Base-by-base conservation (phyloP, 2,113 vertebrate genomes). In the Podiceps cristatus region DNA sequence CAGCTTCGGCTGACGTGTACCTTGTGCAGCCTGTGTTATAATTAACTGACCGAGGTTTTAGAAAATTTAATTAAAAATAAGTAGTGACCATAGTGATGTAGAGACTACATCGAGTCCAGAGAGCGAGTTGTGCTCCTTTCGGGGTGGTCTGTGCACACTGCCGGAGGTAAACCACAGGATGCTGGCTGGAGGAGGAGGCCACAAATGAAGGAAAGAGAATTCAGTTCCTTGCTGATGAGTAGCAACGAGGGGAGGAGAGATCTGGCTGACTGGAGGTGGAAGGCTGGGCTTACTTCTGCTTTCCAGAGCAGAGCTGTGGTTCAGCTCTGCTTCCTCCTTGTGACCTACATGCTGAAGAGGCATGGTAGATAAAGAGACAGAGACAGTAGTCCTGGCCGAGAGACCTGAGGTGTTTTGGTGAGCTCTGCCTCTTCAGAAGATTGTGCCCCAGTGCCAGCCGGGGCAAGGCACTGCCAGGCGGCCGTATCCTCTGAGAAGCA, bases 251-350 rank as follows among this genome's bases (percentile, higher is more conserved):
- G 52, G n/a, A 64, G 80, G 88, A 59, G 83, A 84, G 66, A 29
- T 72, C 82, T 49, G 87, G 15, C 82, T 69, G 64, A 22, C 33
- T 69, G 78, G 81, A 89, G 63, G 62, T 94, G 75, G 95, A 95
- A 95, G 64, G 75, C 86, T 91, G 83, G 73, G 58, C 78, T 93
- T 66, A 94, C 94, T 98, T 97, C 97, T n/a, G 94, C 97, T 97
- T 98, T 98, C 93, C 80, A 95, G 87, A 93, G 72, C 74, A 68
- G 53, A 45, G 74, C 89, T 96, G 96, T 96, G 95, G 96, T 97
- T 94, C 81, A 78, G 80, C 52, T 72, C 62, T 72, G 27, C 93
- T 97, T 98, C 97, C 97, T 96, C 91, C 1, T 77, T 16, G 52
- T 93, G 91, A 93, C 89, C 88, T 87, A 95, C 82, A 95, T 84